A percentile compares a stretch with the other conserved stretches of the same genome.
phyloP scores from a whole-genome alignment of 2,888 invertebrate species.

The Scaptomyza tumidula region DNA sequence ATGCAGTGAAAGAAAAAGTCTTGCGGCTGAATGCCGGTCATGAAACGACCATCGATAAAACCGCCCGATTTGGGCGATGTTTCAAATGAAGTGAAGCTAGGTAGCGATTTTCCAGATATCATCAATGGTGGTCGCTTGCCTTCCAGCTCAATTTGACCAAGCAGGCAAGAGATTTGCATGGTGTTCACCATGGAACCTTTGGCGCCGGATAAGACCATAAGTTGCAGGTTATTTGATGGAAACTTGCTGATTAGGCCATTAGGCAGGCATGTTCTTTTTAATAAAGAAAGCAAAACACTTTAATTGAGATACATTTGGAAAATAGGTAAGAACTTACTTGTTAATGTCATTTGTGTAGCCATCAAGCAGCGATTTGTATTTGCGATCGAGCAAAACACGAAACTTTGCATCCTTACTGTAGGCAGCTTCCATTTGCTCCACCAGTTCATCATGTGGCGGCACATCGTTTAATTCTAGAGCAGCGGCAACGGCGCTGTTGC shows the following conservation, averaged over 20 bases:
- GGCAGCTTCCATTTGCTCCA: conserved; percentile 89
- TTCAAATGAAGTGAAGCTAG: conserved; percentile 95
- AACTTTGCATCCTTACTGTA: conserved; percentile 90
- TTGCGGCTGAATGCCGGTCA: conserved; percentile 99
- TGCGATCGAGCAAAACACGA: conserved; percentile 91
- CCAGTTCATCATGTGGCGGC: conserved; percentile 86
- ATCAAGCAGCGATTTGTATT: conserved; percentile 92
- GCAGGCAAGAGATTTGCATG: conserved; percentile 98
- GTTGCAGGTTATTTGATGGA: conserved; percentile 97
- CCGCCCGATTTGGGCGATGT: conserved; percentile 96
- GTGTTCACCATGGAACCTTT: conserved; percentile 99
- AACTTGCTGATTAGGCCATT: conserved; percentile 94
- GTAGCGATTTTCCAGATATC: conserved; percentile 93
- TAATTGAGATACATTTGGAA: not conserved
- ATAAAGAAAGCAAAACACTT: not conserved
- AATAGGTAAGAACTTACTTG: conserved; percentile 85
- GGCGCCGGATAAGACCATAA: conserved; percentile 99
- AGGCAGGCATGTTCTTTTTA: conserved; percentile 89
- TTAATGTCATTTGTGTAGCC: conserved; percentile 95
- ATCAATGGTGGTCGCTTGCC: conserved; percentile 98
- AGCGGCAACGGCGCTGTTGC: conserved; percentile 88
- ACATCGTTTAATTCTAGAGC: conserved; percentile 89
- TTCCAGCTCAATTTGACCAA: conserved; percentile 99
- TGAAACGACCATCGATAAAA: conserved; percentile 97
- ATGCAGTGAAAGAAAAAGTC: conserved; percentile 99